phyloP scores from a whole-genome alignment of 2,888 invertebrate species.

The Hydraecia micacea region DNA sequence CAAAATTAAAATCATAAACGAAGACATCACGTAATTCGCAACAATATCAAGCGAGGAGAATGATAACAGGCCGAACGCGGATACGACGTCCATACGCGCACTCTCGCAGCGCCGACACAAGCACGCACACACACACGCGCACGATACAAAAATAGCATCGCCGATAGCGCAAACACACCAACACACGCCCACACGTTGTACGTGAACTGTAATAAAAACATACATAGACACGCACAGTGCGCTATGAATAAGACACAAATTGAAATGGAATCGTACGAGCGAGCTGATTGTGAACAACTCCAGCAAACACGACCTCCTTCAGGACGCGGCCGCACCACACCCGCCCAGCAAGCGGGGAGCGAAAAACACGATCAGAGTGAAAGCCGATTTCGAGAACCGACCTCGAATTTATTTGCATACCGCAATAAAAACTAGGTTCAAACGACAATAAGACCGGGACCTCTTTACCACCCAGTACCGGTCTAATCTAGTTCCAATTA shows the following conservation, averaged over 20 bases:
- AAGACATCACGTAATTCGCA: slow-evolving; percentile 76
- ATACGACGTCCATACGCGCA: slow-evolving; percentile 79
- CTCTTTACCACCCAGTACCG: slow-evolving; percentile 80
- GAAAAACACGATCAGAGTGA: slow-evolving; percentile 71
- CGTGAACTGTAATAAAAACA: slow-evolving; percentile 89
- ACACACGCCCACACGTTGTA: slow-evolving; percentile 88
- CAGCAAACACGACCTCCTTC: slow-evolving; percentile 27
- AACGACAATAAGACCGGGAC: slow-evolving; percentile 62
- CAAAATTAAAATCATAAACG: slow-evolving; percentile 60
- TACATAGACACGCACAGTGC: slow-evolving; percentile 81
- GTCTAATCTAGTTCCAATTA: slow-evolving; percentile 85
- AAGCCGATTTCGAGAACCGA: slow-evolving; percentile 76
- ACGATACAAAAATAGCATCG: slow-evolving; percentile 84
- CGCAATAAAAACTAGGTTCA: slow-evolving; percentile 76
- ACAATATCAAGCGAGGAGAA: slow-evolving; percentile 81
- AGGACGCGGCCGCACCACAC: slow-evolving; percentile 53
- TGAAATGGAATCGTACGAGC: slow-evolving; percentile 84
- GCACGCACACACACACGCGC: slow-evolving; percentile 75
- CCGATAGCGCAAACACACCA: slow-evolving; percentile 89
- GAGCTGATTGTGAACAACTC: slow-evolving; percentile 72
- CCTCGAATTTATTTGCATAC: slow-evolving; percentile 74
- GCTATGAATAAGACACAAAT: slow-evolving; percentile 86
- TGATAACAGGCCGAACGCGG: slow-evolving; percentile 87
- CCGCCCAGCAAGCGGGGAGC: slow-evolving; percentile 21
- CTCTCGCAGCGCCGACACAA: slow-evolving; percentile 59